Evolutionary conservation across 2,888 invertebrate species (phyloP).

Genomic region (Lepidochitona cinerea): DNA sequence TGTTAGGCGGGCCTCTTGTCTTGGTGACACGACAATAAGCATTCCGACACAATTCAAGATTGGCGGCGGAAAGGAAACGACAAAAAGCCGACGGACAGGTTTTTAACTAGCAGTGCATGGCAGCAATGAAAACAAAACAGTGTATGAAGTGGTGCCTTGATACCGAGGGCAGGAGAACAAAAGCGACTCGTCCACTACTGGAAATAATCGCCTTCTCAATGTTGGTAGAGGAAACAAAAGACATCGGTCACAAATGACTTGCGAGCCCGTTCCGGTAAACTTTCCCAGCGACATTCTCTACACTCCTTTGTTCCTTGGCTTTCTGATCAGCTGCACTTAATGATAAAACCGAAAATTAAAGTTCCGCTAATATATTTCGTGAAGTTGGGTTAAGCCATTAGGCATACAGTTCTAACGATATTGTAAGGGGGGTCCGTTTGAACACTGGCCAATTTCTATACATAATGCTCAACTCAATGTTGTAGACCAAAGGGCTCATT

Average conservation of each 20-base stretch:
- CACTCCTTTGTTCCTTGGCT: background rate
- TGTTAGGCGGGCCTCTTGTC: too few relatives aligned
- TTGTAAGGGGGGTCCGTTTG: background rate
- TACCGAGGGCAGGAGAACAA: background rate
- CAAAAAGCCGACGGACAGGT: too few relatives aligned
- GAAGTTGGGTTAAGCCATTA: background rate
- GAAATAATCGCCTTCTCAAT: constrained; percentile 1
- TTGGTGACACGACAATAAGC: too few relatives aligned
- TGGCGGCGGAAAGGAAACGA: too few relatives aligned
- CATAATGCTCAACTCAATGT: too few relatives aligned
- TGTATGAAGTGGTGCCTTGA: background rate
- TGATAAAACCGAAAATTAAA: background rate
- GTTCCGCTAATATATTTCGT: constrained; percentile 1
- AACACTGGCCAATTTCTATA: background rate
- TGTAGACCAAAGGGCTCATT: background rate
- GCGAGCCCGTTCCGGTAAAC: background rate
- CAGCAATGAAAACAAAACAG: background rate
- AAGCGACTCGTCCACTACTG: background rate
- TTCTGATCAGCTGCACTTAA: background rate
- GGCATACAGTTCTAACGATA: background rate
- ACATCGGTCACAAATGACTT: background rate
- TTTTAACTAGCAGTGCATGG: too few relatives aligned
- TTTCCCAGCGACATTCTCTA: too few relatives aligned
- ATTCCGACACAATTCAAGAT: too few relatives aligned
- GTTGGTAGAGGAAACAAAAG: background rate